phyloP scores from a whole-genome alignment of 2,888 invertebrate genomes.

The Lathronympha strigana region DNA sequence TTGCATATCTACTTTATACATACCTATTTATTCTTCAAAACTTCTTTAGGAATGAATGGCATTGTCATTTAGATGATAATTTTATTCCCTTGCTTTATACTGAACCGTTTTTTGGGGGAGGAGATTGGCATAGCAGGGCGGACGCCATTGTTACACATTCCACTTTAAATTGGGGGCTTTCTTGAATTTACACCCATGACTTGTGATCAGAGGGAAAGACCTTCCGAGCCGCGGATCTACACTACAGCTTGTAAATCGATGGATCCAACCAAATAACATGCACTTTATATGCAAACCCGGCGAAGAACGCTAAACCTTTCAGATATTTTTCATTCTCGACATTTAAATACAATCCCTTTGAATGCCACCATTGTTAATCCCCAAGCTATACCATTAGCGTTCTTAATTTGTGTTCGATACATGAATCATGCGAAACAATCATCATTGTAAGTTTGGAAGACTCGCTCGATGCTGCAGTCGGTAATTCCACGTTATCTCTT shows the following conservation, averaged over 20 bases:
- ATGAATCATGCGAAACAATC: constrained; percentile 64
- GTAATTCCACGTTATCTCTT: constrained; percentile 60
- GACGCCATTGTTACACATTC: constrained; percentile 80
- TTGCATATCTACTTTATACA: constrained; percentile 20
- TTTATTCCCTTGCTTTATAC: constrained; percentile 77
- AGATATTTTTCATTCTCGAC: constrained; percentile 47
- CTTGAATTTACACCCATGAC: constrained; percentile 83
- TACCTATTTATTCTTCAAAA: constrained; percentile 41
- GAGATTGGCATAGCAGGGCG: constrained; percentile 79
- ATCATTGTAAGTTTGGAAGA: constrained; percentile 53
- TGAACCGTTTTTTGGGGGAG: constrained; percentile 71
- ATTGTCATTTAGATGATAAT: constrained; percentile 63
- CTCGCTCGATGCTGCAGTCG: constrained; percentile 52
- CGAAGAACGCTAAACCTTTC: constrained; percentile 19
- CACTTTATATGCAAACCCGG: constrained; percentile 40
- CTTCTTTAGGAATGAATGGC: constrained; percentile 42
- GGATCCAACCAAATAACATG: constrained; percentile 57
- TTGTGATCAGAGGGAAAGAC: constrained; percentile 68
- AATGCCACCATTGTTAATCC: constrained; percentile 47
- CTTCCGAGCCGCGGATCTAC: constrained; percentile 51
- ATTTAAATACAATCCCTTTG: constrained; percentile 49
- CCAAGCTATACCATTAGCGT: constrained; percentile 49
- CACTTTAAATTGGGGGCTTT: constrained; percentile 83
- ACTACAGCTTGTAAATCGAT: constrained; percentile 57
- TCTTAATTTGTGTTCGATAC: constrained; percentile 62